phyloP scores from a whole-genome alignment of 2,797 vertebrate species.

The Lateolabrax maculatus region DNA sequence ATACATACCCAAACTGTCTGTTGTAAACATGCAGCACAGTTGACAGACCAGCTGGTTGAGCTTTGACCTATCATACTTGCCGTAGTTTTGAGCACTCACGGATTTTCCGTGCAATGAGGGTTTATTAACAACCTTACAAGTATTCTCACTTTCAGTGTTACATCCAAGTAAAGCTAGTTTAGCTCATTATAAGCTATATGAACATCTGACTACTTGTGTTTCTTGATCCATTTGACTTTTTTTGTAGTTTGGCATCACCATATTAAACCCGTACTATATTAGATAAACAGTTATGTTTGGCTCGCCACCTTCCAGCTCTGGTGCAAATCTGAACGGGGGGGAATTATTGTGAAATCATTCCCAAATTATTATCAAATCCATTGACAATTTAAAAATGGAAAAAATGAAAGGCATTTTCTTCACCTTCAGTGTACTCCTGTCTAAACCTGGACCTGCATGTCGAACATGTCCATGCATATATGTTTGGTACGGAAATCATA shows the following conservation, averaged over 20 bases:
- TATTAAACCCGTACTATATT: no score
- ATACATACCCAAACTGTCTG: background rate
- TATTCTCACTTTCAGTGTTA: background rate
- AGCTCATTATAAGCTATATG: background rate
- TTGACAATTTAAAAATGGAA: conserved; percentile 46
- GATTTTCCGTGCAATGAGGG: background rate
- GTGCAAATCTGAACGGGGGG: no score
- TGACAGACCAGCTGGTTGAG: background rate
- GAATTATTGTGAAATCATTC: no score
- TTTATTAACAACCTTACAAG: background rate
- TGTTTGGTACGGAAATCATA: conserved; percentile 14
- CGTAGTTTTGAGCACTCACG: background rate
- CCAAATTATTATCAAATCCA: no score
- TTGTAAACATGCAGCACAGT: background rate
- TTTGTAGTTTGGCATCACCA: no score
- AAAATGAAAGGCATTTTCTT: background rate
- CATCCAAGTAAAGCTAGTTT: background rate
- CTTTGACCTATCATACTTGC: background rate
- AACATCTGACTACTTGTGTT: background rate
- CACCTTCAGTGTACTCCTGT: conserved; percentile 24
- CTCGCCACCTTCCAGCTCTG: no score
- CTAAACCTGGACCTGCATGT: conserved; percentile 37
- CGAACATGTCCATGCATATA: conserved; percentile 11
- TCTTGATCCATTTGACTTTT: background rate
- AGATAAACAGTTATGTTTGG: no score